Conservation (phyloP, 2,888 invertebrate genomes). For the Polyommatus icarus region DNA sequence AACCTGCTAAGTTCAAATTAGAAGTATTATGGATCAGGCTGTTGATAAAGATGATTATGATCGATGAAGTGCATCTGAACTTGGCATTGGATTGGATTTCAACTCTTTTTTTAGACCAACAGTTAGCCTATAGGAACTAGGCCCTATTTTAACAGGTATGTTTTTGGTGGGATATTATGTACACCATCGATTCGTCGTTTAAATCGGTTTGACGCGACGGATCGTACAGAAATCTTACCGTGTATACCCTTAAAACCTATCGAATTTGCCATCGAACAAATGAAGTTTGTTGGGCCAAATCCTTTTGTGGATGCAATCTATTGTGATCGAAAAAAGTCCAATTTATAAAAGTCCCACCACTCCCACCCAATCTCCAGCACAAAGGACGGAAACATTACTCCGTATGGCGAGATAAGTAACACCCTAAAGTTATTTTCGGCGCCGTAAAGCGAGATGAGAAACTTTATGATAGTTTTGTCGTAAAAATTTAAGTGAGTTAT, state of each 20-base stretch:
- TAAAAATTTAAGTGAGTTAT: conserved; percentile 26
- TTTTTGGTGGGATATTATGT: no score
- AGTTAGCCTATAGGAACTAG: no score
- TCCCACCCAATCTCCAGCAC: conserved; percentile 6
- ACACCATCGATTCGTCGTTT: no score
- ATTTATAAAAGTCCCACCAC: conserved; percentile 13
- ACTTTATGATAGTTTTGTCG: conserved; percentile 23
- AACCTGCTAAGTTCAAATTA: no score
- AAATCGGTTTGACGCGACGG: no score
- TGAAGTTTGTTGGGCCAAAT: not conserved
- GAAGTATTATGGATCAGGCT: no score
- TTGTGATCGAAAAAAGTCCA: conserved; percentile 11
- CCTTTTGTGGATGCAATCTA: not conserved
- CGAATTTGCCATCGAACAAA: not conserved
- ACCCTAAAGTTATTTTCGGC: conserved; percentile 22
- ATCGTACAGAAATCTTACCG: no score
- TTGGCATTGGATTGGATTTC: no score
- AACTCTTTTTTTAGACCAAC: no score
- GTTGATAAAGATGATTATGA: no score
- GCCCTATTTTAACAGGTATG: no score
- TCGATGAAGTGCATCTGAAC: no score
- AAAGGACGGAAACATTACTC: not conserved
- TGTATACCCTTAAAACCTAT: not conserved
- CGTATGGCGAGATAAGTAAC: conserved; percentile 16
- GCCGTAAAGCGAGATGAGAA: conserved; percentile 22